Evolutionary conservation across 2,888 invertebrate genomes (phyloP).

Genomic region (Hartigia nigra): DNA sequence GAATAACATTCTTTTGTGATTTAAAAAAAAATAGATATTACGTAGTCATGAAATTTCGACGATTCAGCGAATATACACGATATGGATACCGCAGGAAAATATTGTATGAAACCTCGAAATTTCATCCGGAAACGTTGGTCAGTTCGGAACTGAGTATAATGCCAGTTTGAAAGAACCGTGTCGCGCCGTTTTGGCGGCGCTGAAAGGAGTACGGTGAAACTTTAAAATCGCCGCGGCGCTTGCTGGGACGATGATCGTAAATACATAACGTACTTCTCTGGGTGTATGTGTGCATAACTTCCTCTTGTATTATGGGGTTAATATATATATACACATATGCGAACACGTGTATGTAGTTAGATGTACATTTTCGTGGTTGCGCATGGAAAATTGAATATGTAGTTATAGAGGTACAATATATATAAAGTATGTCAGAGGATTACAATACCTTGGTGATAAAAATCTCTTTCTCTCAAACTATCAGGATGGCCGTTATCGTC

Average conservation of each 20-base stretch:
- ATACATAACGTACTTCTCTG: neutral
- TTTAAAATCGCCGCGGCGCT: constrained; percentile 33
- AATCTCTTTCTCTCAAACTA: neutral
- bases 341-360: neutral
- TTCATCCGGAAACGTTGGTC: neutral
- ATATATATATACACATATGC: neutral
- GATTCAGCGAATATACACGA: neutral
- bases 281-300: neutral
- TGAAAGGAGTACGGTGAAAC: constrained; percentile 24
- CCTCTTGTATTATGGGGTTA: neutral
- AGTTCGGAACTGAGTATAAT: neutral
- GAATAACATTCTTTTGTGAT: neutral
- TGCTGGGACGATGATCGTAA: constrained; percentile 7
- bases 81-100: neutral
- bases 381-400: neutral
- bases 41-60: neutral
- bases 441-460: neutral
- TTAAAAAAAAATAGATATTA: neutral
- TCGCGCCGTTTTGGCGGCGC: neutral
- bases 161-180: constrained; percentile 2
- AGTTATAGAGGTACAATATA: neutral
- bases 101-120: neutral
- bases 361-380: neutral
- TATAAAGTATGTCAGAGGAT: neutral
- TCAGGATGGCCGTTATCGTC: neutral